Base-by-base conservation (phyloP, 2,797 vertebrate genomes). In the Labroides dimidiatus region DNA sequence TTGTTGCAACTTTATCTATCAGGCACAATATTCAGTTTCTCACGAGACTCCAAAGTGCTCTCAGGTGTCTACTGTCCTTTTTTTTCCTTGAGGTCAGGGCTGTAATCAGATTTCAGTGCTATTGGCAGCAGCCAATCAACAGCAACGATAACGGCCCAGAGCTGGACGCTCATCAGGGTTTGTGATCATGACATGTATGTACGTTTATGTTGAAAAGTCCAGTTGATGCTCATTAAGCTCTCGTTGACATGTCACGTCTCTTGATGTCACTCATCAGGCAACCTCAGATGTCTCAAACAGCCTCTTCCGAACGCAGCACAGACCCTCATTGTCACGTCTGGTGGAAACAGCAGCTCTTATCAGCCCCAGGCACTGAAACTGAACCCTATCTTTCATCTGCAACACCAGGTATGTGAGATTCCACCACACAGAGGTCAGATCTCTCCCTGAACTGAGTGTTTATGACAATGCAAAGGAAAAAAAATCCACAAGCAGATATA, bases 1-100 rank as follows among this genome's bases (percentile, higher is more conserved):
- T 78, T 39, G 11, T 63, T 81, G 85, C 64, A 87, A 88, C 80
- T 67, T 57, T 80, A 90, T 86, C 86, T 19, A 1, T 66, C 56
- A 19, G 2, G 39, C 61, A 76, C 71, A 57, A 80, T 84, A 86
- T 89, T 87, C 39, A 58, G 77, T 89, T 87, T 84, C 89, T 87
- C 80, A 59, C 11, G 0, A 77, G 75, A 81, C 74, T 69, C 50
- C 47, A 50, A 84, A 75, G 69, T 59, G 63, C 64, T 88, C 85
- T 91, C 84, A 50, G 59, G 66, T 89, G 47, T 79, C 87, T 72
- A 51, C 66, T 67, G 71, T 72, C 43, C 68, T 74, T 43, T 75
- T 43, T 75, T 84, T 73, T 52, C 67, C 55, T 49, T 36, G 47
- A 62, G 62, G 79, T 85, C 76, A 71, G 17, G 1, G 4, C 27